phyloP scores from a whole-genome alignment of 2,797 vertebrate species.

The Malacoraja senta region DNA sequence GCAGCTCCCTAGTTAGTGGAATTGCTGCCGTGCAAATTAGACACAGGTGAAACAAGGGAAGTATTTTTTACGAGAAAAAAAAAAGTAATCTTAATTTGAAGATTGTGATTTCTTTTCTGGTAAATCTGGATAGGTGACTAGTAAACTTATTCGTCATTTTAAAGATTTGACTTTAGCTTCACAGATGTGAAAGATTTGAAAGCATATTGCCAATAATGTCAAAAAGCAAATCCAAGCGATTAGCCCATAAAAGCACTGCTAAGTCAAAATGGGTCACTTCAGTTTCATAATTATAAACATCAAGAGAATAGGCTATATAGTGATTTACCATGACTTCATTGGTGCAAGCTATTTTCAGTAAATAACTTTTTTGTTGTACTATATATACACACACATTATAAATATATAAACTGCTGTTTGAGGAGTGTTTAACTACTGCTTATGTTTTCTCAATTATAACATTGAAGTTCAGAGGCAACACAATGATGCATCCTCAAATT shows the following conservation, averaged over 20 bases:
- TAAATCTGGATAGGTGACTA: slow-evolving; percentile 1
- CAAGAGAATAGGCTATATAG: not conserved
- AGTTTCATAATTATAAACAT: not conserved
- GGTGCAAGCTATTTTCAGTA: slow-evolving; percentile 20
- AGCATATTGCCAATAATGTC: not conserved
- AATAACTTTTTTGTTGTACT: not conserved
- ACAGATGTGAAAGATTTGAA: not conserved
- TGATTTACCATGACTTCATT: slow-evolving; percentile 10
- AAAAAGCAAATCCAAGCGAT: not conserved
- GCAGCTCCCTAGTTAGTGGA: slow-evolving; percentile 8
- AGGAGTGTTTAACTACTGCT: not conserved
- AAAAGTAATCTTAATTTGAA: slow-evolving; percentile 21
- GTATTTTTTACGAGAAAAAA: not conserved
- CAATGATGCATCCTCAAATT: not conserved
- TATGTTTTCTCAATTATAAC: not conserved
- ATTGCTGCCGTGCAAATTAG: slow-evolving; percentile 32
- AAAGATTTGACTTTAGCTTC: not conserved
- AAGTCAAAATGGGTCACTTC: slow-evolving; percentile 7
- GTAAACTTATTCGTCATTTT: not conserved
- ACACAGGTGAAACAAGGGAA: slow-evolving; percentile 30
- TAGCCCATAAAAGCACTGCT: not conserved
- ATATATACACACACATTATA: not conserved
- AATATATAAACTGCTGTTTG: not conserved
- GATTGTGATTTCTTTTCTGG: slow-evolving; percentile 10
- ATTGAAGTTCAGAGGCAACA: not conserved